phyloP scores from a whole-genome alignment of 2,797 vertebrate species.

The Mormyrops attenuatus region DNA sequence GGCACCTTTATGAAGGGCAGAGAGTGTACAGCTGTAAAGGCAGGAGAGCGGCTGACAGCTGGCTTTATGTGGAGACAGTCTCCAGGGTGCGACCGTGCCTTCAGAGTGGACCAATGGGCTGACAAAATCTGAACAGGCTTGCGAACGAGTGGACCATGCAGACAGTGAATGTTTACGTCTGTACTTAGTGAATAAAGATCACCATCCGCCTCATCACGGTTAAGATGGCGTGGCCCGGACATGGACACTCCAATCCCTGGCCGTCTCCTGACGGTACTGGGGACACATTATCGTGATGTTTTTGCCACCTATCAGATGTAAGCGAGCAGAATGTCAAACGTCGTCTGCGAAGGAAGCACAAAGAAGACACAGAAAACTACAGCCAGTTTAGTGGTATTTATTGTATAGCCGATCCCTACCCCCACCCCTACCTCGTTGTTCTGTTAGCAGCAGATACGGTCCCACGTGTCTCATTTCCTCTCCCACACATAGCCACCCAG shows the following conservation, averaged over 20 bases:
- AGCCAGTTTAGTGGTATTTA: slow-evolving; percentile 7
- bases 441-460: not conserved
- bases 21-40: not conserved
- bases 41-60: not conserved
- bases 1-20: slow-evolving; percentile 7
- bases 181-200: not conserved
- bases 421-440: not conserved
- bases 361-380: not conserved
- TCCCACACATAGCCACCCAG: slow-evolving; percentile 13
- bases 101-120: not conserved
- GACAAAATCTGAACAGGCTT: not conserved
- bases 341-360: not conserved
- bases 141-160: not conserved
- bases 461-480: slow-evolving; percentile 19
- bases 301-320: not conserved
- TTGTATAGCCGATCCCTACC: not conserved
- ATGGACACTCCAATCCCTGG: not conserved
- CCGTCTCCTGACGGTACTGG: not conserved
- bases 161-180: not conserved
- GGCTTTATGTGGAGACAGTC: not conserved
- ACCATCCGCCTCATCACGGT: not conserved
- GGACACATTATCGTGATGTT: not conserved
- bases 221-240: not conserved
- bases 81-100: not conserved
- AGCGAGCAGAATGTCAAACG: not conserved